These are phyloP conservation scores for Toxotes lorentzi DNA, from an alignment of 2,797 vertebrate genomes.

Conservation along the genomic window DNA sequence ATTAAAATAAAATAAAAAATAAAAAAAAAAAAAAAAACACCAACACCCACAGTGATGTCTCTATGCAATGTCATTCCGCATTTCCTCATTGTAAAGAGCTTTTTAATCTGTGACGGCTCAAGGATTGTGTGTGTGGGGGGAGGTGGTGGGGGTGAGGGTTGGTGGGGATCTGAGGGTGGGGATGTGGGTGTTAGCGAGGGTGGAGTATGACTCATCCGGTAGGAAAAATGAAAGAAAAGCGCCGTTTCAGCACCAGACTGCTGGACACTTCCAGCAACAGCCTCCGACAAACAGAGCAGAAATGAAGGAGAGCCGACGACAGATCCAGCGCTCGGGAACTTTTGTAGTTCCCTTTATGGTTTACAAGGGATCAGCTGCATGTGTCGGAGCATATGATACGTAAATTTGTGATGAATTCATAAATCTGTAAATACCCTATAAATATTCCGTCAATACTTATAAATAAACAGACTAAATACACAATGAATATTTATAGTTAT, in stretches of 20 bases:
- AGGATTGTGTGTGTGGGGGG: constrained; percentile 50
- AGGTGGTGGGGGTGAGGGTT: background rate
- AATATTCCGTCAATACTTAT: constrained; percentile 53
- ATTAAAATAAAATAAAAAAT: constrained; percentile 17
- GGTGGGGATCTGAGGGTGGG: constrained; percentile 9
- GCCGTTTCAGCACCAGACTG: constrained; percentile 69
- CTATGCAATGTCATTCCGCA: constrained; percentile 58
- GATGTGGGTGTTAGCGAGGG: constrained; percentile 46
- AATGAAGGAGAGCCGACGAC: background rate
- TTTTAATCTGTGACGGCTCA: constrained; percentile 71
- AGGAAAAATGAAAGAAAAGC: constrained; percentile 46
- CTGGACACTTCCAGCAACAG: constrained; percentile 55
- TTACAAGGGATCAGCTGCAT: constrained; percentile 9
- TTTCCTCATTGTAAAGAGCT: constrained; percentile 61
- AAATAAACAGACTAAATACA: constrained; percentile 63
- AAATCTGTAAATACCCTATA: constrained; percentile 31
- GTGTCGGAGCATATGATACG: constrained; percentile 23
- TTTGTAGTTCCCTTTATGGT: constrained; percentile 3
- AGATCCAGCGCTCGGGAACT: constrained; percentile 13
- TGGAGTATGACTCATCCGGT: constrained; percentile 71
- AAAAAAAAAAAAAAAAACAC: background rate
- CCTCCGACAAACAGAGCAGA: constrained; percentile 14
- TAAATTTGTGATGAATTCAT: constrained; percentile 34
- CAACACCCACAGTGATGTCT: constrained; percentile 55
- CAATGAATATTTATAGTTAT: constrained; percentile 65